A percentile compares a stretch with the other conserved stretches of the same genome.
phyloP scores from a whole-genome alignment of 1,140 invertebrate genomes.

The Aphaenogaster rudis region DNA sequence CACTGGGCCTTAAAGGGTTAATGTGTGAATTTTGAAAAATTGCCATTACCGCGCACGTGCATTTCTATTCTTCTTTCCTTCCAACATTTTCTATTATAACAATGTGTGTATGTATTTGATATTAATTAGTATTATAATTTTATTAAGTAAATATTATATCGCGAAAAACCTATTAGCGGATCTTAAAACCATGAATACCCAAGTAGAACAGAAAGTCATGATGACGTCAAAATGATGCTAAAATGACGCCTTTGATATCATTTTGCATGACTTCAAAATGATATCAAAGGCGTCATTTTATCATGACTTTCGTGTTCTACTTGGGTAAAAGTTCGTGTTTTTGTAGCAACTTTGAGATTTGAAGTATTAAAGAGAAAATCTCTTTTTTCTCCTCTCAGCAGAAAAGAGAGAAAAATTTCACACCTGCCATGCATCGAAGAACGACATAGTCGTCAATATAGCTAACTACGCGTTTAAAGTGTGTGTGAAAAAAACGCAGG shows the following conservation, averaged over 20 bases:
- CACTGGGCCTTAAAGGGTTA: no score
- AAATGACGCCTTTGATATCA: no score
- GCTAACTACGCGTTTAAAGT: constrained; percentile 2
- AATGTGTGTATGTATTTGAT: neutral
- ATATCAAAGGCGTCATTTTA: no score
- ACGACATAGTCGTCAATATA: neutral
- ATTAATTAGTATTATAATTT: neutral
- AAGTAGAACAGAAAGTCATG: no score
- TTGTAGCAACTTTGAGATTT: constrained; percentile 1
- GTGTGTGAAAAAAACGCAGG: constrained; percentile 48
- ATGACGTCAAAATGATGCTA: no score
- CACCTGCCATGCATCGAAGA: neutral
- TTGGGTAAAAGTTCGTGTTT: neutral
- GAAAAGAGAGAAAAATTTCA: neutral
- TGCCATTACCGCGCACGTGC: neutral
- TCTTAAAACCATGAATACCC: neutral
- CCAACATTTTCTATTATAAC: neutral
- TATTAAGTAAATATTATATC: neutral
- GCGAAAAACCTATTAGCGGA: neutral
- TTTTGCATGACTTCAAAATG: no score
- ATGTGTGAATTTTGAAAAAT: neutral
- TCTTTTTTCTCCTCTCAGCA: neutral
- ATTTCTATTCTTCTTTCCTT: neutral
- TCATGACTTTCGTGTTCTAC: no score
- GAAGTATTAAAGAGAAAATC: neutral